Evolutionary conservation across 2,113 vertebrate genomes (phyloP).

Genomic region (Prietella phreatophila): DNA sequence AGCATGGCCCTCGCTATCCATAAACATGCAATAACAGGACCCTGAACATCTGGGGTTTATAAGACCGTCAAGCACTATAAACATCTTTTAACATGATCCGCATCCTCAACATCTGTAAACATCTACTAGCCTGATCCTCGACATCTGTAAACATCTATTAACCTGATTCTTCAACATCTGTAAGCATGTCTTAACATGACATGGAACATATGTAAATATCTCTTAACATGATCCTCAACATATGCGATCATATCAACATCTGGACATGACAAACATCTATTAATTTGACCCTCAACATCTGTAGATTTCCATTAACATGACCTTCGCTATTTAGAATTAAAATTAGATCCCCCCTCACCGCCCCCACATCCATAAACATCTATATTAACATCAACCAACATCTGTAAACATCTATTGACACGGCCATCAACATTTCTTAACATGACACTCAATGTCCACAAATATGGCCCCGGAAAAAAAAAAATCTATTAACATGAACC

Average conservation of each 20-base stretch:
- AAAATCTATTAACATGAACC: background rate
- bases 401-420: background rate
- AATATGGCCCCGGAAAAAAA: background rate
- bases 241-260: background rate
- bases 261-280: background rate
- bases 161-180: background rate
- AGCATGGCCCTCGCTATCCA: background rate
- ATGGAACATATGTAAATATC: background rate
- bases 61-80: background rate
- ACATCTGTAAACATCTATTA: background rate
- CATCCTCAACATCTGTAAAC: background rate
- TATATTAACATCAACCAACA: background rate
- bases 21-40: background rate
- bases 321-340: too few species aligned
- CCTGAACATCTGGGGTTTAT: background rate
- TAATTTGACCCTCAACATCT: background rate
- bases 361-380: background rate
- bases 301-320: background rate
- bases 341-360: background rate
- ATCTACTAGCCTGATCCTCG: background rate
- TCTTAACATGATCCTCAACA: background rate
- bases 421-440: background rate
- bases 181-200: background rate
- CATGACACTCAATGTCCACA: background rate
- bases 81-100: background rate